Evolutionary conservation across 2,113 vertebrate species (phyloP), one percentile per base, ranked within the genome.

Genomic region (Vimba vimba): DNA sequence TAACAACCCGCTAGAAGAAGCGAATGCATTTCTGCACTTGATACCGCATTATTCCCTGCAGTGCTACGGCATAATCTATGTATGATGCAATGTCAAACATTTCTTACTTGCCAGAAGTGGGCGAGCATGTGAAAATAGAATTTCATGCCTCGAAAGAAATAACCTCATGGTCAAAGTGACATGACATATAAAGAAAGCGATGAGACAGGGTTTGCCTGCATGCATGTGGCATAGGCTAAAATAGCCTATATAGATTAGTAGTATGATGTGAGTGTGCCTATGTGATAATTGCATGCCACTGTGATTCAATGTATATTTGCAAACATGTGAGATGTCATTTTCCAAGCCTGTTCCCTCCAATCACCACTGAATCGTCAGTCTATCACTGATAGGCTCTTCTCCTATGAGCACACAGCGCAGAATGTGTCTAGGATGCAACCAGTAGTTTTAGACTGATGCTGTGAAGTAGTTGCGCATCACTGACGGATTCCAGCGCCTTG

Each of bases 401-500:
- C 4, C 47, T n/a, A 33, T 83, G 50, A 43, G 77, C 87, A 27
- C 87, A 39, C 68, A 87, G 57, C 76, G 79, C 83, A 59, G 33
- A 69, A 21, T 80, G 10, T 84, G 74, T 39, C 45, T 47, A 13
- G 45, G 80, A 86, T 77, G 86, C 85, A 82, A 86, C 69, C 87
- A 86, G 78, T 86, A 85, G 82, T 86, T 86, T 76, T 76, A 36
- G 52, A 79, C 21, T 25, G 66, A 73, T 50, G 69, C 64, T 71
- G 79, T 62, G 39, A 62, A 77, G 36, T n/a, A 76, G 47, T 64
- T 74, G 77, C 55, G 47, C 85, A 78, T 47, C 76, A 77, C 45
- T 73, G 62, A 85, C 50, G 50, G 82, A 73, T 59, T 73, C 50
- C 62, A 23, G 64, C 43, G 80, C 62, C 1, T 3, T 25, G 45